These are phyloP conservation scores for Eumerus sabulonum DNA, from an alignment of 2,888 invertebrate genomes.

Conservation along the genomic window DNA sequence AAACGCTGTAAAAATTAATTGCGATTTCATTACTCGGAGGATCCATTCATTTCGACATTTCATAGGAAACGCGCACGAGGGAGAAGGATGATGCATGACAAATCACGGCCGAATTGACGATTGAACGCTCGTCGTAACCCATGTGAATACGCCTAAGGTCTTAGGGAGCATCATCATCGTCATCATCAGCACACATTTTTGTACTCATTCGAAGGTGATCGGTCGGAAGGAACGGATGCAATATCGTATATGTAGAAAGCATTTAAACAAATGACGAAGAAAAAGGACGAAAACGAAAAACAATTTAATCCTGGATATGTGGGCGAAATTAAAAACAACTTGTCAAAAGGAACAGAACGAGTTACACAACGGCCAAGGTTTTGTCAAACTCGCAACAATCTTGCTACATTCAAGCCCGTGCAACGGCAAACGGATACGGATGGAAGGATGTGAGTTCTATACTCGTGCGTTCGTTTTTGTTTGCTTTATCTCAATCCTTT, in stretches of 20 bases:
- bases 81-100: background rate
- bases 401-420: slow-evolving; percentile 1
- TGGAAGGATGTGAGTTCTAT: slow-evolving; percentile 17
- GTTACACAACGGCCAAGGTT: slow-evolving; percentile 37
- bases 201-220: slow-evolving; percentile 1
- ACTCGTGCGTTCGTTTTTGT: slow-evolving; percentile 26
- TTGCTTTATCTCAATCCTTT: slow-evolving; percentile 46
- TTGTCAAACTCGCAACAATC: slow-evolving; percentile 66
- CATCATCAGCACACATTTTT: slow-evolving; percentile 30
- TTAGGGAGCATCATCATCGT: slow-evolving; percentile 48
- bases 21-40: slow-evolving; percentile 78
- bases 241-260: slow-evolving; percentile 61
- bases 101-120: slow-evolving; percentile 40
- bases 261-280: slow-evolving; percentile 59
- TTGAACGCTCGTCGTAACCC: slow-evolving; percentile 33
- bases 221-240: slow-evolving; percentile 39
- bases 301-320: slow-evolving; percentile 67
- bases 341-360: slow-evolving; percentile 8
- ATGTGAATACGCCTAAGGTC: slow-evolving; percentile 55
- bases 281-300: slow-evolving; percentile 33
- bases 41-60: slow-evolving; percentile 67
- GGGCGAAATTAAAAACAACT: slow-evolving; percentile 48
- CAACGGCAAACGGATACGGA: no score
- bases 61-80: slow-evolving; percentile 57
- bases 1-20: slow-evolving; percentile 77